Evolutionary conservation across 2,113 vertebrate species (phyloP).

Genomic region (Axis porcinus): DNA sequence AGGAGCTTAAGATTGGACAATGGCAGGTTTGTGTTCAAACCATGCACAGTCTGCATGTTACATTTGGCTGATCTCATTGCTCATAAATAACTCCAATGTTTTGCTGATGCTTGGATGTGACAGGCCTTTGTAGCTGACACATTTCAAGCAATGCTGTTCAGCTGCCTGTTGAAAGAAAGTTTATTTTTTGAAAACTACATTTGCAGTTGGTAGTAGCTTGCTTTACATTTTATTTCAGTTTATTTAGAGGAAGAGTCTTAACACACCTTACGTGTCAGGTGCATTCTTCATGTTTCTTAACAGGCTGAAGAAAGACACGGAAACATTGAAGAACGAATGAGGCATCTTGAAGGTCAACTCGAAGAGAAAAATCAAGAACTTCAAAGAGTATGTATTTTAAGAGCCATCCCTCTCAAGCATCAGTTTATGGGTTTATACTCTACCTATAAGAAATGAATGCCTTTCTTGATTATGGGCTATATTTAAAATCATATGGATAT

Average conservation of each 20-base stretch:
- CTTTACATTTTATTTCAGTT: constrained; percentile 85
- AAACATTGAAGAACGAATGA: constrained; percentile 98
- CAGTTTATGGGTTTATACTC: background rate
- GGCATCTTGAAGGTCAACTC: constrained; percentile 96
- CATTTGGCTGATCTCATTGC: constrained; percentile 91
- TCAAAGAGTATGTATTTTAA: constrained; percentile 88
- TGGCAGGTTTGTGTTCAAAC: constrained; percentile 89
- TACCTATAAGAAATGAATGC: background rate
- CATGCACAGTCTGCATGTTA: constrained; percentile 89
- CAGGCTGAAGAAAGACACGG: constrained; percentile 99
- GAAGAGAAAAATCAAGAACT: constrained; percentile 99
- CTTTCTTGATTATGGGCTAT: background rate
- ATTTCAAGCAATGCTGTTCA: constrained; percentile 91
- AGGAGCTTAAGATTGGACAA: constrained; percentile 86
- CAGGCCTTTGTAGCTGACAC: constrained; percentile 89
- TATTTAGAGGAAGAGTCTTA: constrained; percentile 61
- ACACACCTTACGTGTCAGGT: constrained; percentile 70
- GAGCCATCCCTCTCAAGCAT: background rate
- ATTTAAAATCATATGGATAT: background rate
- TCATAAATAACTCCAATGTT: constrained; percentile 86
- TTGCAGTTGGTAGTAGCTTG: constrained; percentile 90
- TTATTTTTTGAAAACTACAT: constrained; percentile 83
- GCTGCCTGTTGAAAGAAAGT: constrained; percentile 86
- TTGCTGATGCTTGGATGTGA: constrained; percentile 88
- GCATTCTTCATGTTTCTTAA: constrained; percentile 73